A percentile compares a stretch with the other conserved stretches of the same genome.
These are phyloP conservation scores for Geotrypetes seraphini DNA, from an alignment of 2,797 vertebrate genomes.

Conservation along the genomic window DNA sequence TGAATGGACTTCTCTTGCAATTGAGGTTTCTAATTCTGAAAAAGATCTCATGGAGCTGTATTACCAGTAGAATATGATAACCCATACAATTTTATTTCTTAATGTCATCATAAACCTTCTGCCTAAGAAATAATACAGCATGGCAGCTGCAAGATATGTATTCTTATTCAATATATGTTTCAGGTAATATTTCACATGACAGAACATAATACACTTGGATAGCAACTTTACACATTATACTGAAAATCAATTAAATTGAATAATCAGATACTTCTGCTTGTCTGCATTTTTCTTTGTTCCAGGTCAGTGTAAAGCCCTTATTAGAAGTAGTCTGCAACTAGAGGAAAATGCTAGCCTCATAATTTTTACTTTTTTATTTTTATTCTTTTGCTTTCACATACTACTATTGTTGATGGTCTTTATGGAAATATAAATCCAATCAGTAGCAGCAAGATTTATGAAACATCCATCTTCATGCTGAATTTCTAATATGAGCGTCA, in stretches of 20 bases:
- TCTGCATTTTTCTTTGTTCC: constrained; percentile 45
- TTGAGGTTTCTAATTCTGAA: too few relatives aligned
- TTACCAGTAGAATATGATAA: too few relatives aligned
- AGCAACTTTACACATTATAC: constrained; percentile 41
- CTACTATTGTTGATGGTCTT: constrained; percentile 70
- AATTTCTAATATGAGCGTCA: constrained; percentile 84
- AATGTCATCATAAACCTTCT: too few relatives aligned
- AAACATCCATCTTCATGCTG: constrained; percentile 73
- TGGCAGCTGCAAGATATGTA: not conserved
- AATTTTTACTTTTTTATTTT: constrained; percentile 20
- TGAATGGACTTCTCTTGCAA: too few relatives aligned
- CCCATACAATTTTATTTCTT: too few relatives aligned
- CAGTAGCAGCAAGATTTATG: constrained; percentile 91
- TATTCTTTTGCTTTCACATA: constrained; percentile 53
- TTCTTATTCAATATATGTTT: not conserved
- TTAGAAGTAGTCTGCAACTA: constrained; percentile 55
- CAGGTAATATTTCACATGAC: constrained; percentile 16
- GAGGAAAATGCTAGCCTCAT: constrained; percentile 49
- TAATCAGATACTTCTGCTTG: constrained; percentile 42
- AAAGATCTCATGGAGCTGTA: too few relatives aligned
- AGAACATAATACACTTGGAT: constrained; percentile 42
- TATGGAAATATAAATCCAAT: constrained; percentile 91
- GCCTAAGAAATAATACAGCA: too few relatives aligned
- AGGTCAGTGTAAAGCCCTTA: constrained; percentile 49
- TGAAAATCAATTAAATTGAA: constrained; percentile 53